Evolutionary conservation across 2,113 vertebrate genomes (phyloP).

Genomic region (Oryzias curvinotus): DNA sequence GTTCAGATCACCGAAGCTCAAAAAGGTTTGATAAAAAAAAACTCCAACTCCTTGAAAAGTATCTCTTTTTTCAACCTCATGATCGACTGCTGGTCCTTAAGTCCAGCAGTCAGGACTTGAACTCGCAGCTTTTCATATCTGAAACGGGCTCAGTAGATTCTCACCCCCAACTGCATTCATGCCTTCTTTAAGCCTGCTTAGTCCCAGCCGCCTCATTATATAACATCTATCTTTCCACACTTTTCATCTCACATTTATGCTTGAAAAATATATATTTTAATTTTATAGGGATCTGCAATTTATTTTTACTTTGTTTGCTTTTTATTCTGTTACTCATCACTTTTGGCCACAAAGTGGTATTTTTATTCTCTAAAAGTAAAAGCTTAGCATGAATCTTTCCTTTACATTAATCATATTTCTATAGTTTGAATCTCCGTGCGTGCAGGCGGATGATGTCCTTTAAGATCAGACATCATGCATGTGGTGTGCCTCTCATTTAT

Average conservation of each 20-base stretch:
- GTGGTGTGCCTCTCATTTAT: constrained; percentile 23
- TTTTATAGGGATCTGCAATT: too few species aligned
- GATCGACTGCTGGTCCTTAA: too few species aligned
- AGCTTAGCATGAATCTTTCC: too few species aligned
- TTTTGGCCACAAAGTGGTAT: too few species aligned
- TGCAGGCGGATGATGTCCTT: too few species aligned
- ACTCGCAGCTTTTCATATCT: constrained; percentile 31
- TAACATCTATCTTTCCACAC: not conserved
- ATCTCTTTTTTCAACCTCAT: too few species aligned
- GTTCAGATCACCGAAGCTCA: too few species aligned
- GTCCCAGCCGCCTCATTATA: constrained; percentile 1
- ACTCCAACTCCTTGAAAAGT: too few species aligned
- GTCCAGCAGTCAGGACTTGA: not conserved
- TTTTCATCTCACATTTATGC: not conserved
- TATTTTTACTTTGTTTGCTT: not conserved
- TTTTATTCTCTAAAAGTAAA: too few species aligned
- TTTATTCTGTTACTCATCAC: not conserved
- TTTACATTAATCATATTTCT: too few species aligned
- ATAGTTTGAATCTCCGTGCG: too few species aligned
- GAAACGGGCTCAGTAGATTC: constrained; percentile 43
- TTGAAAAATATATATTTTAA: not conserved
- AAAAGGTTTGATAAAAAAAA: too few species aligned
- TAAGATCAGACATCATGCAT: constrained; percentile 1
- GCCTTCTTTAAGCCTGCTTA: constrained; percentile 13
- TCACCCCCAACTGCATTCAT: constrained; percentile 2